Percentiles rank a stretch among this genome's conserved stretches.
Evolutionary conservation across 2,888 invertebrate genomes (phyloP).

Genomic region (Drosophila stalkeri): DNA sequence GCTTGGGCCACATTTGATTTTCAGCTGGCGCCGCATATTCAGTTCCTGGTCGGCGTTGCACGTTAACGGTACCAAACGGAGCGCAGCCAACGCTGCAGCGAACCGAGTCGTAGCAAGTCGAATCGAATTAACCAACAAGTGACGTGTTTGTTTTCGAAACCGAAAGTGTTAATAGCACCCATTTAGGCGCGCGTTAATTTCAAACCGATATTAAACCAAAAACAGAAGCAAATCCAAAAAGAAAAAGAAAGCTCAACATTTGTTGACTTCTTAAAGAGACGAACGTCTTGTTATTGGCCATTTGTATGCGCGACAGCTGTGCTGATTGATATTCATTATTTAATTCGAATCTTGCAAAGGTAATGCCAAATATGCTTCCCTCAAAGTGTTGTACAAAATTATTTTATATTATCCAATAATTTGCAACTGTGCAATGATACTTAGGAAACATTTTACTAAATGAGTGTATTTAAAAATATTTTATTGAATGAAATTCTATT

Average conservation of each 20-base stretch:
- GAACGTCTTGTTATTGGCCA: conserved; percentile 5
- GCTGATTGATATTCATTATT: conserved; percentile 27
- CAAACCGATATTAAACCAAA: conserved; percentile 12
- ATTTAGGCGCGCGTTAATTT: conserved; percentile 20
- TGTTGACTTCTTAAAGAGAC: conserved; percentile 10
- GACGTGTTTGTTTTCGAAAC: conserved; percentile 37
- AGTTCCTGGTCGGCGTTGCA: conserved; percentile 77
- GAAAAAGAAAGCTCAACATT: conserved; percentile 13
- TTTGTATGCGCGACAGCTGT: conserved; percentile 28
- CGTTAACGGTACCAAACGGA: conserved; percentile 62
- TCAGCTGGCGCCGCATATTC: conserved; percentile 46
- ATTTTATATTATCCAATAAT: conserved; percentile 1
- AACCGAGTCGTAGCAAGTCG: background rate
- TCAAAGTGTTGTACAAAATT: conserved; percentile 18
- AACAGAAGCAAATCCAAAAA: background rate
- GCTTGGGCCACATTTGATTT: conserved; percentile 62
- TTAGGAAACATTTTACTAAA: background rate
- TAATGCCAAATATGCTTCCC: conserved; percentile 21
- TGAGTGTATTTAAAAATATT: background rate
- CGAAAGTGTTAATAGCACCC: conserved; percentile 6
- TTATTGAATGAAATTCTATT: background rate
- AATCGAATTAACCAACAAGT: conserved; percentile 67
- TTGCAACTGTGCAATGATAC: background rate
- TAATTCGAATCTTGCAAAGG: conserved; percentile 18
- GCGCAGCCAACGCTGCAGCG: conserved; percentile 19